A percentile compares a stretch with the other conserved stretches of the same genome.
Evolutionary conservation across 2,888 invertebrate species (phyloP).

Genomic region (Cyclophora albipunctata): DNA sequence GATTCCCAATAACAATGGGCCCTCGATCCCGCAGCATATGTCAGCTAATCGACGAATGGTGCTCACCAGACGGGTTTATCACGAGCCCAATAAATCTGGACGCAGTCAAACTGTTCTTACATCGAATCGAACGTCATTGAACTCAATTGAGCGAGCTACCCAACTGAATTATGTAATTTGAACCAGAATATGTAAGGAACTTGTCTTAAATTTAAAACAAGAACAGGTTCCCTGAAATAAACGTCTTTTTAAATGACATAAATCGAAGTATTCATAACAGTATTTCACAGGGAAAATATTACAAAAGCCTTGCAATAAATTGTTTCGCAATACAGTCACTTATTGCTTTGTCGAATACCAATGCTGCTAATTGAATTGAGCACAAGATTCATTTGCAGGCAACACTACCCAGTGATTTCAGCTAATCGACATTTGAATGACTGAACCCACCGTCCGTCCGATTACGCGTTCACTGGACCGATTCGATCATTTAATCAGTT

Average conservation of each 20-base stretch:
- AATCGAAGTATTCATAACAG: no score
- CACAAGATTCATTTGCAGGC: no score
- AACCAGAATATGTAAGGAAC: no score
- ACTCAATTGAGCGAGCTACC: slow-evolving; percentile 26
- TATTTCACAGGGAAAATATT: no score
- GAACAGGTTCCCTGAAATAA: no score
- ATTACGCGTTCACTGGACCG: slow-evolving; percentile 17
- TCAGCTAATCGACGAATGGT: slow-evolving; percentile 53
- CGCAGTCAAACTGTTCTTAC: slow-evolving; percentile 43
- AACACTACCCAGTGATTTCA: slow-evolving; percentile 5
- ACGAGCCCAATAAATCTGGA: slow-evolving; percentile 58
- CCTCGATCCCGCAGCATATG: slow-evolving; percentile 2
- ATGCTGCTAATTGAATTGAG: no score
- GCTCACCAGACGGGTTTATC: slow-evolving; percentile 55
- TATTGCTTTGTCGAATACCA: slow-evolving; percentile 1
- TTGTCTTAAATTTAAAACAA: no score
- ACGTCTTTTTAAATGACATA: no score
- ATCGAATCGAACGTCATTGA: slow-evolving; percentile 22
- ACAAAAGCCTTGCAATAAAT: no score
- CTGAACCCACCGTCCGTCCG: slow-evolving; percentile 9
- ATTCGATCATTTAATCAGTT: background rate
- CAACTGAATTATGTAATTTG: slow-evolving; percentile 15
- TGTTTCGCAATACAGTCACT: no score
- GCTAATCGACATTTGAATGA: slow-evolving; percentile 14
- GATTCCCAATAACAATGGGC: no score